Conservation (phyloP, 2,888 invertebrate genomes). For the Metacarcinus magister region DNA sequence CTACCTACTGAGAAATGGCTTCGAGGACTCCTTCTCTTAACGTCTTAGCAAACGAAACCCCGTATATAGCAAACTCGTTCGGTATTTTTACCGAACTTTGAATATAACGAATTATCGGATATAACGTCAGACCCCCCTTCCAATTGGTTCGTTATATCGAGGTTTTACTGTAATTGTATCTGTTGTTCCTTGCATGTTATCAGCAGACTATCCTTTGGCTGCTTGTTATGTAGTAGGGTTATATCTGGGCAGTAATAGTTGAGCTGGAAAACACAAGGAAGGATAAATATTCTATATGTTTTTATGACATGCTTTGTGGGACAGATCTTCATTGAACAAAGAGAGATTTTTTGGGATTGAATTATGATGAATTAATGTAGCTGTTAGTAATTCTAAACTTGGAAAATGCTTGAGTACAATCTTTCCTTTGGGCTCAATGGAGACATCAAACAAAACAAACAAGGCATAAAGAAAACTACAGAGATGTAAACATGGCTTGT, state of each 20-base stretch:
- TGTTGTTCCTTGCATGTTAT: neutral
- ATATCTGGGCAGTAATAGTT: neutral
- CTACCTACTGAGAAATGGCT: no score
- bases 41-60: no score
- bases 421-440: neutral
- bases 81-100: no score
- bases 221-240: neutral
- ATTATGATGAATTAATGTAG: neutral
- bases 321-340: neutral
- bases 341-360: neutral
- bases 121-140: no score
- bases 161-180: neutral
- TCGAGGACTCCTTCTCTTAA: no score
- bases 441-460: neutral
- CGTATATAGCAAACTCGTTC: no score
- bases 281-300: neutral
- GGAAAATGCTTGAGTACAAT: neutral
- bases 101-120: no score
- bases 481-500: neutral
- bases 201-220: neutral
- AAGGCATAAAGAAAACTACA: neutral
- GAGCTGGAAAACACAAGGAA: neutral
- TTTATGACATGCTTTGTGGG: neutral
- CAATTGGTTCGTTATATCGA: no score
- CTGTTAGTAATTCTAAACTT: neutral